Evolutionary conservation across 2,113 vertebrate species (phyloP).

Genomic region (Todiramphus saurophagus): DNA sequence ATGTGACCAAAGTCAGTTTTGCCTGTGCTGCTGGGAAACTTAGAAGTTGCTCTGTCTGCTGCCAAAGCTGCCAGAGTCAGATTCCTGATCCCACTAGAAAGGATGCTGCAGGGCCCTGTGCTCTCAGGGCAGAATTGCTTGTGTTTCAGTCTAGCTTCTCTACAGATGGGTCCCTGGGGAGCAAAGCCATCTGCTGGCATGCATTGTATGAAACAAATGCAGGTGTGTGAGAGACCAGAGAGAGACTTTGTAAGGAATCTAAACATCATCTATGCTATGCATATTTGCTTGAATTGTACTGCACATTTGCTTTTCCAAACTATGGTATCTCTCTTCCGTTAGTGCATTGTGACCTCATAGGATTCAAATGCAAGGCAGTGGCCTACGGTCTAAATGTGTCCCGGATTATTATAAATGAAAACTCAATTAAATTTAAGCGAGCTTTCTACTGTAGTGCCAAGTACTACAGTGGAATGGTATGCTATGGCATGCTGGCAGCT

Average conservation of each 20-base stretch:
- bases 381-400: not conserved
- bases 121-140: not conserved
- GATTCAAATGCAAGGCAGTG: slow-evolving; percentile 2
- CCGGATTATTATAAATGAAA: slow-evolving; percentile 27
- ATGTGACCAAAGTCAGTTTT: not conserved
- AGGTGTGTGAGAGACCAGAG: not conserved
- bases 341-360: not conserved
- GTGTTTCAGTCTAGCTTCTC: not conserved
- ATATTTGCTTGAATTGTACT: not conserved
- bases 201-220: not conserved
- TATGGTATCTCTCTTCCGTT: not conserved
- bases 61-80: not conserved
- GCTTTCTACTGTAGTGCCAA: not conserved
- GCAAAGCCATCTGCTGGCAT: not conserved
- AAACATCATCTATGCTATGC: not conserved
- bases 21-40: not conserved
- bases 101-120: not conserved
- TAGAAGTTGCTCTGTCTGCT: not conserved
- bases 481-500: slow-evolving; percentile 23
- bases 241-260: not conserved
- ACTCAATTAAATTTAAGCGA: slow-evolving; percentile 33
- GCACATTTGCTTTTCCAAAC: not conserved
- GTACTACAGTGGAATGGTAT: not conserved
- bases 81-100: not conserved
- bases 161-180: not conserved